Conservation (phyloP, 2,888 invertebrate species). For the Seladonia tumulorum region DNA sequence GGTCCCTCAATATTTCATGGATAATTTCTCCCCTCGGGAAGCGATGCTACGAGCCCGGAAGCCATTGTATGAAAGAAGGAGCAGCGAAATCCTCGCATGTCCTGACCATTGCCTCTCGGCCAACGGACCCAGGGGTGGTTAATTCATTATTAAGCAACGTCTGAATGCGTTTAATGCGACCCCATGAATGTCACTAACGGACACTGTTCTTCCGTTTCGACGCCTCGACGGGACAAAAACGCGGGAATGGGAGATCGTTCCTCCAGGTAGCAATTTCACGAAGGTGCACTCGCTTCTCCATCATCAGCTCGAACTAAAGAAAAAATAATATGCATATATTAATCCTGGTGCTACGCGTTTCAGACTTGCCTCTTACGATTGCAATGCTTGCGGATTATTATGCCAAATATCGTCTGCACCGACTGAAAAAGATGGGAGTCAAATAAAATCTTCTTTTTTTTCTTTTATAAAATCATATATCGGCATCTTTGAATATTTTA, state of each 20-base stretch:
- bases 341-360: too few species aligned
- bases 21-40: constrained; percentile 78
- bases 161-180: constrained; percentile 65
- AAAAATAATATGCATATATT: background rate
- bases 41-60: constrained; percentile 69
- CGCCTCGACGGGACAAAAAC: constrained; percentile 53
- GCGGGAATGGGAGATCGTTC: background rate
- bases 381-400: too few species aligned
- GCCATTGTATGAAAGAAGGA: constrained; percentile 71
- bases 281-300: background rate
- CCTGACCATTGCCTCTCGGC: constrained; percentile 64
- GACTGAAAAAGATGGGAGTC: too few species aligned
- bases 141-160: constrained; percentile 76
- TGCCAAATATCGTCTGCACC: too few species aligned
- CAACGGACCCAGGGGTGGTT: constrained; percentile 68
- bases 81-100: constrained; percentile 75
- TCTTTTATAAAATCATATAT: background rate
- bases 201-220: constrained; percentile 61
- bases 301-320: background rate
- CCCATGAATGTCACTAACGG: constrained; percentile 63
- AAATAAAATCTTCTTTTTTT: background rate
- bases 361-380: too few species aligned
- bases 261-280: background rate
- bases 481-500: too few species aligned
- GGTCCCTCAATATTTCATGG: constrained; percentile 79